Base-by-base conservation (phyloP, 1,140 invertebrate genomes). In the Pogonomyrmex californicus region DNA sequence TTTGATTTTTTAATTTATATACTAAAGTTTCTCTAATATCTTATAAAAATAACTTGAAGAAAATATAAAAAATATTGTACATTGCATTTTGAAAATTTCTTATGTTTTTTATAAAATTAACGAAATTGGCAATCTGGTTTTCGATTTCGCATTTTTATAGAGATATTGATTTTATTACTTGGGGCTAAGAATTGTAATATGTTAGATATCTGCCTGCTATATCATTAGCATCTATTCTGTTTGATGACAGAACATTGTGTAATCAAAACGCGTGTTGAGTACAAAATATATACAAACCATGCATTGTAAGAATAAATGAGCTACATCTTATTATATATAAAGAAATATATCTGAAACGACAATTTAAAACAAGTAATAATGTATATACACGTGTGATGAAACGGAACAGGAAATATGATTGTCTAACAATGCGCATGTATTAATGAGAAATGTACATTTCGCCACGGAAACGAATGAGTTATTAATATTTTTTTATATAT, bases 151-250 rank as follows among this genome's bases (percentile, higher is more conserved):
- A 23, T 23, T 23, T 23, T 60, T 47, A 23, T 23, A 68, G 12
- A 71, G 56, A 51, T 44, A 73, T 73, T 10, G 17, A 73, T 73
- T 51, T 71, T 30, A 54, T 71, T 56, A 68, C 60, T 44, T 73
- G 41, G 33, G 54, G 66, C 79, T 89, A 79, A 88, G 66, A 89
- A 85, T 9, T 70, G 36, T 51, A 63, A 7, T 38, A 54, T 41
- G 10, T 66, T 30, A 56, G 51, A 66, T 49, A 1, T 36, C 14
- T 76, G 56, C 41, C 30, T 62, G 4, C 14, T 66, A 33, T 44
- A 23, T 23, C 23, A 23, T 23, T 23, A 23, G 23, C 23, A 23
- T 23, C 23, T 23, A 23, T 23, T 23, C 23, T 23, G 23, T 23
- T 23, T 23, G 23, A 23, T 23, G 23, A 23, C 23, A 23, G 23